phyloP scores from a whole-genome alignment of 1,140 invertebrate genomes.

The Ips nitidus region DNA sequence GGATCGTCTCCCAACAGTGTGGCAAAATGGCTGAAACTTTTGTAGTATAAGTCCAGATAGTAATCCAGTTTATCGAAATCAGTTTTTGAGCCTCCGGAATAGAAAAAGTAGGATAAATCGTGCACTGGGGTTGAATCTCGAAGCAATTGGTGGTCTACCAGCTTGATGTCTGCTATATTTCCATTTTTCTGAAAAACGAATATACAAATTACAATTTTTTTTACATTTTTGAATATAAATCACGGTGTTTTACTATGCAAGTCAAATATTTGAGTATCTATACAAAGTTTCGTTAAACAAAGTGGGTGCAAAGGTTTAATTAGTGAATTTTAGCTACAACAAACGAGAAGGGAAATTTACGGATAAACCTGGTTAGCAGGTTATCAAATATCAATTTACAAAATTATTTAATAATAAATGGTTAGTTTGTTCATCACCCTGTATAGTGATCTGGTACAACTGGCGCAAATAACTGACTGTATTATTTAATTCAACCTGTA shows the following conservation, averaged over 20 bases:
- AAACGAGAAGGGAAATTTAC: no score
- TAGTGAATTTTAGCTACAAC: no score
- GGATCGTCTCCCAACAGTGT: conserved; percentile 52
- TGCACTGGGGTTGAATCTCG: conserved; percentile 59
- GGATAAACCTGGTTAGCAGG: no score
- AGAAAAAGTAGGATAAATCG: conserved; percentile 61
- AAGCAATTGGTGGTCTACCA: conserved; percentile 60
- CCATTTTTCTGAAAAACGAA: conserved; percentile 10
- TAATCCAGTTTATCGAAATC: conserved; percentile 54
- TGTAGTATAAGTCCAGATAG: conserved; percentile 58
- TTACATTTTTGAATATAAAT: no score
- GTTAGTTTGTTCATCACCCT: no score
- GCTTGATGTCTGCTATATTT: conserved; percentile 18
- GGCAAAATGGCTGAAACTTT: conserved; percentile 52
- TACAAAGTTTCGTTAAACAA: background rate
- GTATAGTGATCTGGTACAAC: no score
- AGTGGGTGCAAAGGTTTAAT: no score
- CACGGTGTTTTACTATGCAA: background rate
- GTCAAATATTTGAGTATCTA: conserved; percentile 9
- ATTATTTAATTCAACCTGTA: no score
- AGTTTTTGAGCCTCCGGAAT: conserved; percentile 55
- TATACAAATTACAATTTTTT: no score
- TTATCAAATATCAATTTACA: no score
- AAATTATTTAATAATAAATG: no score
- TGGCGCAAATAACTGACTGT: no score